Evolutionary conservation across 2,888 invertebrate species (phyloP).

Genomic region (Ceraclea dissimilis): DNA sequence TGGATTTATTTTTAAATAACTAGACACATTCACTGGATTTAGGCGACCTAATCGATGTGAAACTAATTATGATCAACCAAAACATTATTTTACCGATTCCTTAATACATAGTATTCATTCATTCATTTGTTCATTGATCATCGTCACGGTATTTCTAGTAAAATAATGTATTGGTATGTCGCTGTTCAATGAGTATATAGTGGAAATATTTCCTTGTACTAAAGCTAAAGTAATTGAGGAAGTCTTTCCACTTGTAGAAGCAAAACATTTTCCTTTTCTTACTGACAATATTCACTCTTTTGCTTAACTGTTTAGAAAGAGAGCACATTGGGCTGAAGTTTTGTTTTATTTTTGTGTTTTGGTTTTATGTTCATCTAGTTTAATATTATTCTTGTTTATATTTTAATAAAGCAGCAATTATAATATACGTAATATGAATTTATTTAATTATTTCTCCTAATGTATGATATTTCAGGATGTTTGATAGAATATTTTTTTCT

Average conservation of each 20-base stretch:
- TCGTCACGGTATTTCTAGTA: not conserved
- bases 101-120: not conserved
- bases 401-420: not conserved
- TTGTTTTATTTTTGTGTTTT: constrained; percentile 15
- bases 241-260: constrained; percentile 15
- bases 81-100: not conserved
- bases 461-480: constrained; percentile 9
- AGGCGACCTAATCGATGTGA: too few relatives aligned
- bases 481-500: not conserved
- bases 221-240: not conserved
- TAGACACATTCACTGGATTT: too few relatives aligned
- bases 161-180: not conserved
- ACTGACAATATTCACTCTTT: constrained; percentile 25
- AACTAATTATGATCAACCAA: not conserved
- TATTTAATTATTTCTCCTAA: too few relatives aligned
- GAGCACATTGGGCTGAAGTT: constrained; percentile 26
- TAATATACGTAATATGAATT: constrained; percentile 9
- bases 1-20: too few relatives aligned
- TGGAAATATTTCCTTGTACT: not conserved
- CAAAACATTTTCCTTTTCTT: constrained; percentile 24
- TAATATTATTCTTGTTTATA: not conserved
- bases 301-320: constrained; percentile 26
- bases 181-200: not conserved
- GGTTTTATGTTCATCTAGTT: not conserved
- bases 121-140: not conserved